Evolutionary conservation across 2,113 vertebrate genomes (phyloP), one percentile per base, ranked within the genome.

Genomic region (Taxidea taxus): DNA sequence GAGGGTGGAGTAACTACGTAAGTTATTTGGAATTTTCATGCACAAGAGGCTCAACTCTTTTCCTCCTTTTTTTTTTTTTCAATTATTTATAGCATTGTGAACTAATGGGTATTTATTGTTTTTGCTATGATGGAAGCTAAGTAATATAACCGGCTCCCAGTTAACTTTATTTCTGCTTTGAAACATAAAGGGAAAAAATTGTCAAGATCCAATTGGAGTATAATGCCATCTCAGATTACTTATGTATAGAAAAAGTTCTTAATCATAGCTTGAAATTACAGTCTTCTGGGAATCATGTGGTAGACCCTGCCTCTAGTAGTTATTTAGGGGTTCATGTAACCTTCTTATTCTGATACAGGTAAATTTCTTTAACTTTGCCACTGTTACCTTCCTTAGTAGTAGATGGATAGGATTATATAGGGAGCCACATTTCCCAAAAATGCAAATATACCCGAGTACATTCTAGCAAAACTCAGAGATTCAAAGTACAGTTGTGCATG

Each of bases 101-200:
- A 23, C 27, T 83, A 75, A 49, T 42, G 14, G 13, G 3, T 93
- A 47, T 68, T 78, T 77, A 49, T 49, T 90, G 20, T 44, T 47
- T 92, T 70, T 64, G 68, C 18, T 94, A 21, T 91, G 58, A 58
- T 92, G 18, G 70, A 88, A 70, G 64, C 42, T 66, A 91, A 64
- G 8, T 27, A 83, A 91, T 66, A 58, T 42, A 68, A 86, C 37
- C 14, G 75, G 74, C 29, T 89, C 37, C 9, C 49, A 42, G 58
- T 66, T 78, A 31, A n/a, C 39, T 18, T 93, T 14, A 25, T 92
- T 94, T 94, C 44, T 94, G 6, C 82, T 92, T 93, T 86, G 77
- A 91, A 94, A 62, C n/a, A 93, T 16, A 80, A 93, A 88, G 91
- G 37, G 58, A 66, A 11, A 64, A 72, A 80, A 62, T 88, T 82